A percentile compares a stretch with the other conserved stretches of the same genome.
phyloP scores from a whole-genome alignment of 1,140 invertebrate species.

The Pseudomyrmex sp. region DNA sequence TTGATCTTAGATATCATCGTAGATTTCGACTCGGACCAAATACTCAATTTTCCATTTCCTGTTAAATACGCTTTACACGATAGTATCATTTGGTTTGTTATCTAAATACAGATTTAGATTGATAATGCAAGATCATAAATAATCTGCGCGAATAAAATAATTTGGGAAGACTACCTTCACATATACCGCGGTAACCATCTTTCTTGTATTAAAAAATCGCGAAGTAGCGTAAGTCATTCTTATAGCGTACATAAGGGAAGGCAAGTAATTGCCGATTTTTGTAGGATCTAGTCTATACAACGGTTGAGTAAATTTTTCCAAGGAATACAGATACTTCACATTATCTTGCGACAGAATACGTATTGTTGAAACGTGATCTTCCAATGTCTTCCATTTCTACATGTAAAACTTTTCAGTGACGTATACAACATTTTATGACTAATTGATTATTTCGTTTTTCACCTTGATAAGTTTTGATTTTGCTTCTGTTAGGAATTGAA shows the following conservation, averaged over 20 bases:
- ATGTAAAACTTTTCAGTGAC: slow-evolving; percentile 34
- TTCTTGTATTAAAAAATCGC: slow-evolving; percentile 90
- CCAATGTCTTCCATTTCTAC: slow-evolving; percentile 92
- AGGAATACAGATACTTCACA: slow-evolving; percentile 94
- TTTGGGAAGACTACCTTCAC: slow-evolving; percentile 86
- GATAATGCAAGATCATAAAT: neutral
- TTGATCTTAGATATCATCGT: slow-evolving; percentile 90
- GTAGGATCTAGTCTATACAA: slow-evolving; percentile 91
- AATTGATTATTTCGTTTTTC: slow-evolving; percentile 53
- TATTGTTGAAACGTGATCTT: slow-evolving; percentile 89
- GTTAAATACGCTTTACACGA: slow-evolving; percentile 90
- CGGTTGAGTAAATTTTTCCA: slow-evolving; percentile 94
- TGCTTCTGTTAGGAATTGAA: slow-evolving; percentile 88
- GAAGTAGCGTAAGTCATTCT: slow-evolving; percentile 94
- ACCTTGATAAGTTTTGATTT: slow-evolving; percentile 90
- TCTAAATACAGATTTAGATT: slow-evolving; percentile 75
- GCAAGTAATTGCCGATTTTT: slow-evolving; percentile 89
- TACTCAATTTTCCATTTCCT: slow-evolving; percentile 87
- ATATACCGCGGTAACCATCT: slow-evolving; percentile 88
- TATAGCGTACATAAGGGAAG: slow-evolving; percentile 90
- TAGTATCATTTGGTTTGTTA: slow-evolving; percentile 92
- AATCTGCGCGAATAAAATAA: neutral
- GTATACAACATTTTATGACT: too few relatives aligned
- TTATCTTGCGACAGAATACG: slow-evolving; percentile 95
- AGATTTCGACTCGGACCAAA: slow-evolving; percentile 90